A percentile compares a stretch with the other conserved stretches of the same genome.
These are phyloP conservation scores for Ptychochromis oligacanthus DNA, from an alignment of 2,113 vertebrate species.

Conservation along the genomic window DNA sequence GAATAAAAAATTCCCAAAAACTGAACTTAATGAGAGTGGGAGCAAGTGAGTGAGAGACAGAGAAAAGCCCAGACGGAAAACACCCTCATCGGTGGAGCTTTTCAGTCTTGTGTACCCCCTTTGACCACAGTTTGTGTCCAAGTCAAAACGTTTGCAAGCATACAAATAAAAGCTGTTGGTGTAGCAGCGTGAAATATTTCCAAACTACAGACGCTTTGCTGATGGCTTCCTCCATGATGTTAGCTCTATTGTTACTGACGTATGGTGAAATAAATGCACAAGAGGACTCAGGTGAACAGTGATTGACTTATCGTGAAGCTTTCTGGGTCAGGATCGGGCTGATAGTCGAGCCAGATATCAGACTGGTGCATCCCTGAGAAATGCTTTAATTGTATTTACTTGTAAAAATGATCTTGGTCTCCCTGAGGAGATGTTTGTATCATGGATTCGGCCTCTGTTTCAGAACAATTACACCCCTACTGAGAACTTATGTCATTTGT, in stretches of 20 bases:
- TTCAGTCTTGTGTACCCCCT: background rate
- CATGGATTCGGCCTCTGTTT: background rate
- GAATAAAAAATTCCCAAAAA: no score
- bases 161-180: background rate
- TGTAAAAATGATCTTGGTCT: accelerated
- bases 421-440: background rate
- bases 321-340: no score
- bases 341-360: accelerated
- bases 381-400: background rate
- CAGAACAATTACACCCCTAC: background rate
- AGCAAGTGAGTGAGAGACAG: no score
- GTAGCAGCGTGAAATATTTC: accelerated
- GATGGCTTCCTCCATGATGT: no score
- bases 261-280: no score
- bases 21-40: no score
- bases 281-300: background rate
- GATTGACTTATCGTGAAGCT: background rate
- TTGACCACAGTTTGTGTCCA: accelerated
- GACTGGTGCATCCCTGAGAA: background rate
- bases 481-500: background rate
- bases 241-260: no score
- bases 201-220: no score
- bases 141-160: background rate
- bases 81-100: background rate
- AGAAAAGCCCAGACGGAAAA: background rate